Evolutionary conservation across 2,888 invertebrate species (phyloP), one percentile per base, ranked within the genome.

Genomic region (Zootermopsis nevadensis): DNA sequence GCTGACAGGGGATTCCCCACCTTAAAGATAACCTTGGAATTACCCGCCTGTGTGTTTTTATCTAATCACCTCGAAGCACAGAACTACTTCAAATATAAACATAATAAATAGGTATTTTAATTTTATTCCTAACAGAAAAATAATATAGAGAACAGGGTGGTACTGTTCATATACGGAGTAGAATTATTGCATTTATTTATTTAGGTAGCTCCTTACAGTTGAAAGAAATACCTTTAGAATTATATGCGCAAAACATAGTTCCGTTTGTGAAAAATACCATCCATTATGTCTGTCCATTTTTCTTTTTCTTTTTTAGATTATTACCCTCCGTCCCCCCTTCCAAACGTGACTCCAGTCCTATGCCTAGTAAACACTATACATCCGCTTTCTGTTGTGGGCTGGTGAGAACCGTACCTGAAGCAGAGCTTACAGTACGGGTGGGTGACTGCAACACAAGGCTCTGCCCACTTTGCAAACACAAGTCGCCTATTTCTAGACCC

Each of bases 401-500:
- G 19, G 48, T 19, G 48, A 48, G 60, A 27, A 27, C 53, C 53
- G 6, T 53, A 53, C 53, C 53, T 53, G 53, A 24, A 53, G 53
- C 53, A 15, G 24, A 53, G 19, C 53, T 10, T 6, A 53, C 60
- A 60, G n/a, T n/a, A 60, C 60, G 60, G 60, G 8, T 76, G 38
- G 42, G 12, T 76, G 76, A 27, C 76, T 74, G n/a, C n/a, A n/a
- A 24, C 30, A 33, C 33, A 19, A 31, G 77, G 30, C 77, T 27
- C 79, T 55, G 79, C 79, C 79, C 79, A 79, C 79, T 79, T 79
- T 79, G 66, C 79, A 79, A 79, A 79, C 79, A 79, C 79, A 38
- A 66, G 8, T 74, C 38, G 35, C 24, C 74, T 74, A 38, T 74
- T 74, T 74, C 74, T 74, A 79, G 53, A 79, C 80, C 81, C 83